These are phyloP conservation scores for Bombus waltoni DNA, from an alignment of 1,140 invertebrate species.

Conservation along the genomic window DNA sequence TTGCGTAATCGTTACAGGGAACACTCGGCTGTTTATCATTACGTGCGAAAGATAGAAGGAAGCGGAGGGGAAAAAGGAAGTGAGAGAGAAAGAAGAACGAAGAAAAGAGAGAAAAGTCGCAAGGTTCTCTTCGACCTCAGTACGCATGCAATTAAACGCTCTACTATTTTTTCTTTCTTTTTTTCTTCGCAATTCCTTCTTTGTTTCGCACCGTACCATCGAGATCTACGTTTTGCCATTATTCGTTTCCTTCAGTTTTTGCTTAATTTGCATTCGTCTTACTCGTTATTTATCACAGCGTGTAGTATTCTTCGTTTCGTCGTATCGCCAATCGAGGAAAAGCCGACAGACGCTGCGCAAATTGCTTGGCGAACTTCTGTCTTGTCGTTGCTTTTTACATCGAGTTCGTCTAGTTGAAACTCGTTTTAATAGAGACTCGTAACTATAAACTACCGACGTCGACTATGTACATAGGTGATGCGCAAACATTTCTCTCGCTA, in stretches of 20 bases:
- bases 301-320: not conserved
- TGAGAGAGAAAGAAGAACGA: not conserved
- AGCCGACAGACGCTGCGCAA: not conserved
- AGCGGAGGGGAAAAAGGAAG: not conserved
- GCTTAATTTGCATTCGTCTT: not conserved
- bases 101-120: slow-evolving; percentile 13
- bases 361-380: too few relatives aligned
- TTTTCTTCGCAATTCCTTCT: slow-evolving; percentile 8
- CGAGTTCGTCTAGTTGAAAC: not conserved
- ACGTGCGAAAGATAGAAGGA: slow-evolving; percentile 60
- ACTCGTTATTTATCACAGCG: not conserved
- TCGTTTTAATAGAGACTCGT: not conserved
- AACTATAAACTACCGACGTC: too few relatives aligned
- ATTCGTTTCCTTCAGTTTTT: slow-evolving; percentile 1
- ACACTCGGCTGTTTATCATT: slow-evolving; percentile 71
- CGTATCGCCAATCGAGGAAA: not conserved
- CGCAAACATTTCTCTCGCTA: slow-evolving; percentile 40
- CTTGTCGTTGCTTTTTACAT: not conserved
- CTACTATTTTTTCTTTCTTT: slow-evolving; percentile 33
- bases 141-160: slow-evolving; percentile 53
- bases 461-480: not conserved
- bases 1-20: slow-evolving; percentile 72
- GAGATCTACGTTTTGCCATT: not conserved
- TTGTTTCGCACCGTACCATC: not conserved
- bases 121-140: slow-evolving; percentile 54